phyloP scores from a whole-genome alignment of 2,113 vertebrate species.

The Triplophysa siluroides region DNA sequence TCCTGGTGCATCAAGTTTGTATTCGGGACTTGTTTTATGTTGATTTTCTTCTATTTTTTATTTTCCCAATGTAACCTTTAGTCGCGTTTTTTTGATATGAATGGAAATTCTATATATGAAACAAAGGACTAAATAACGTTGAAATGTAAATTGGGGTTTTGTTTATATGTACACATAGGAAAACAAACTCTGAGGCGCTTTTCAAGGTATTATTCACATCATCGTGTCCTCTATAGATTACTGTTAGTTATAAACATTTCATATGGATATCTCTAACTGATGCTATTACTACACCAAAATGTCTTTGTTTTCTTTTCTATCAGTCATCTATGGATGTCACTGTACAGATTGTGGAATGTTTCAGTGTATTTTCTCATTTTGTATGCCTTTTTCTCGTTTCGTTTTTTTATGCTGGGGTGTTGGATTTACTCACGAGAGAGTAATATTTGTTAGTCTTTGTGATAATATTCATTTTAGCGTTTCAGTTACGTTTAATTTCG shows the following conservation, averaged over 20 bases:
- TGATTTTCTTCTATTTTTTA: slow-evolving; percentile 23
- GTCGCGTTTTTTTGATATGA: slow-evolving; percentile 69
- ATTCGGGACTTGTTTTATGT: slow-evolving; percentile 17
- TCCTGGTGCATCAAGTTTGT: neutral
- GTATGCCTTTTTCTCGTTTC: slow-evolving; percentile 61
- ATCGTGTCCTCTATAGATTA: slow-evolving; percentile 61
- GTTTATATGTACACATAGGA: slow-evolving; percentile 66
- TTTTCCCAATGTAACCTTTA: slow-evolving; percentile 51
- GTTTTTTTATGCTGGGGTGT: slow-evolving; percentile 62
- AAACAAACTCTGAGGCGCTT: slow-evolving; percentile 66
- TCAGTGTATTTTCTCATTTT: slow-evolving; percentile 72
- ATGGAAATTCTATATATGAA: slow-evolving; percentile 54
- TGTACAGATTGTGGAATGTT: slow-evolving; percentile 84
- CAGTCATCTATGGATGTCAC: slow-evolving; percentile 80
- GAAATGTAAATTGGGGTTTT: slow-evolving; percentile 68
- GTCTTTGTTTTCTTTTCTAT: slow-evolving; percentile 67
- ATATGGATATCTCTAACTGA: slow-evolving; percentile 69
- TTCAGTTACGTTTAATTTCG: slow-evolving; percentile 66
- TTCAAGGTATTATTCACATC: slow-evolving; percentile 66
- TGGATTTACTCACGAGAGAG: slow-evolving; percentile 61
- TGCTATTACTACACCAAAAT: slow-evolving; percentile 75
- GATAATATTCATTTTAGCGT: slow-evolving; percentile 69
- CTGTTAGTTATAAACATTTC: slow-evolving; percentile 68
- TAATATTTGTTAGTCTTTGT: slow-evolving; percentile 64
- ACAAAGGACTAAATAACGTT: slow-evolving; percentile 68